These are phyloP conservation scores for Nothura maculosa DNA, from an alignment of 2,797 vertebrate species.

Conservation along the genomic window DNA sequence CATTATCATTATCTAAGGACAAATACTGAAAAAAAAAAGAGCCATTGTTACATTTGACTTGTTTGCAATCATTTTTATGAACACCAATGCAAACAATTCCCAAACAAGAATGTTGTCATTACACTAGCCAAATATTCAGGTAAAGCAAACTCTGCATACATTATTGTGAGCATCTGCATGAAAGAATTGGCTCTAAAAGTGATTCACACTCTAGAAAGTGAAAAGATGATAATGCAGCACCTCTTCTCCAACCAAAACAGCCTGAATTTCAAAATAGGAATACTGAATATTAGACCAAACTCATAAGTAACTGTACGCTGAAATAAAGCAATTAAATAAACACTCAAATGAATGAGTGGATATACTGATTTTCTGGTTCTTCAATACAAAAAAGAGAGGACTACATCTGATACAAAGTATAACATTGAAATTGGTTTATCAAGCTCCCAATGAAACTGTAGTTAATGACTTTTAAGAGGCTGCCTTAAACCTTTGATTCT, in stretches of 20 bases:
- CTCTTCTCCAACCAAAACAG: neutral
- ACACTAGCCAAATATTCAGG: neutral
- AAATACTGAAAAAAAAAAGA: neutral
- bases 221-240: neutral
- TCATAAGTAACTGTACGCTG: neutral
- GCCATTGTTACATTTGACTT: neutral
- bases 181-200: neutral
- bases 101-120: neutral
- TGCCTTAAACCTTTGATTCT: neutral
- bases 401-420: neutral
- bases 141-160: neutral
- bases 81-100: neutral
- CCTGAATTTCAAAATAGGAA: neutral
- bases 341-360: neutral
- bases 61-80: neutral
- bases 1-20: neutral
- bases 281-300: neutral
- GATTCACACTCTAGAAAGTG: neutral
- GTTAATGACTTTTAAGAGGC: neutral
- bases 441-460: neutral
- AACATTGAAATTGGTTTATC: neutral
- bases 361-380: neutral
- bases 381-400: neutral
- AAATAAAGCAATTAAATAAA: neutral
- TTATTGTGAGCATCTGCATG: neutral